Conservation (phyloP, 1,140 invertebrate genomes). For the Idris sp. region DNA sequence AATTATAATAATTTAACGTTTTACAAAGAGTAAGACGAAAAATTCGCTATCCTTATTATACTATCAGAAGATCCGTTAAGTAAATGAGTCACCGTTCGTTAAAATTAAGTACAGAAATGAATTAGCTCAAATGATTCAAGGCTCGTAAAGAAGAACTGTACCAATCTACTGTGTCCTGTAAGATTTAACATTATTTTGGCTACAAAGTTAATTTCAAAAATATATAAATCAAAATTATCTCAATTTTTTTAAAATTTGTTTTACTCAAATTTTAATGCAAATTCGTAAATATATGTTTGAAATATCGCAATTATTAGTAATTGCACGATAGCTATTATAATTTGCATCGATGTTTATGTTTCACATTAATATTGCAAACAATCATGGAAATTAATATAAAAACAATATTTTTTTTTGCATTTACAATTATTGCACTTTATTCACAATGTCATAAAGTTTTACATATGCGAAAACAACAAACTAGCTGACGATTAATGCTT, state of each 20-base stretch:
- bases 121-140: constrained; percentile 50
- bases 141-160: constrained; percentile 23
- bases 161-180: constrained; percentile 26
- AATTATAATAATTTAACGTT: constrained; percentile 2
- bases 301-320: neutral
- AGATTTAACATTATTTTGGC: constrained; percentile 29
- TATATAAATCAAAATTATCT: neutral
- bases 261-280: constrained; percentile 1
- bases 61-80: constrained; percentile 24
- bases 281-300: constrained; percentile 1
- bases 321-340: constrained; percentile 4
- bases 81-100: constrained; percentile 39
- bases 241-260: neutral
- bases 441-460: neutral
- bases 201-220: neutral
- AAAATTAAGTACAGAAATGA: constrained; percentile 28
- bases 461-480: neutral
- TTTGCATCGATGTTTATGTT: constrained; percentile 9
- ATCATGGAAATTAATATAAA: constrained; percentile 15
- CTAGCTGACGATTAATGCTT: too few species aligned
- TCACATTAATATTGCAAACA: constrained; percentile 8
- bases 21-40: constrained; percentile 17
- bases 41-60: constrained; percentile 25
- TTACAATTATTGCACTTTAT: neutral
- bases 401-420: neutral